phyloP scores from a whole-genome alignment of 2,113 vertebrate species.

The Thalassarche chlororhynchos region DNA sequence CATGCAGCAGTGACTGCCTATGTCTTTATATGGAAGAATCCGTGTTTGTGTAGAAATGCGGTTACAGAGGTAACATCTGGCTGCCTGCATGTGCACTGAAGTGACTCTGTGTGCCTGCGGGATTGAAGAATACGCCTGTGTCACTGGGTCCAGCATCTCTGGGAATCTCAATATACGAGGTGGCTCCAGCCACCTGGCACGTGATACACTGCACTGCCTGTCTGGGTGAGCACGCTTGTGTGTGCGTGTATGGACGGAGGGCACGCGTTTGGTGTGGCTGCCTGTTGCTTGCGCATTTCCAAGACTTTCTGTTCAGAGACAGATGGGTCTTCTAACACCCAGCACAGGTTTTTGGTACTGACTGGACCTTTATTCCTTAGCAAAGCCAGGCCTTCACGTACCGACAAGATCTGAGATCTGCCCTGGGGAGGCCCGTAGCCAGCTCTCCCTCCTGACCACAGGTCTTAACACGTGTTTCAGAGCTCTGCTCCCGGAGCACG shows the following conservation, averaged over 20 bases:
- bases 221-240: background rate
- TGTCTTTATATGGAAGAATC: conserved; percentile 41
- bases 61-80: background rate
- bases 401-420: background rate
- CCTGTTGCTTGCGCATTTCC: background rate
- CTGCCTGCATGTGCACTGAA: background rate
- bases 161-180: fast-evolving
- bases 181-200: background rate
- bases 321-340: background rate
- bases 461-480: fast-evolving
- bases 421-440: background rate
- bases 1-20: background rate
- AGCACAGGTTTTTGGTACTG: background rate
- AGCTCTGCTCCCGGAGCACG: background rate
- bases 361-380: no score
- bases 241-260: fast-evolving
- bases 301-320: background rate
- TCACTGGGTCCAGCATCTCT: no score
- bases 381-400: background rate
- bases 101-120: background rate
- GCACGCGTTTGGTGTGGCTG: fast-evolving
- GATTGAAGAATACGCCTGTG: background rate
- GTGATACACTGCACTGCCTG: background rate
- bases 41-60: background rate
- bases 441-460: background rate